Base-by-base conservation (phyloP, 2,888 invertebrate species). In the Eumerus sabulonum region DNA sequence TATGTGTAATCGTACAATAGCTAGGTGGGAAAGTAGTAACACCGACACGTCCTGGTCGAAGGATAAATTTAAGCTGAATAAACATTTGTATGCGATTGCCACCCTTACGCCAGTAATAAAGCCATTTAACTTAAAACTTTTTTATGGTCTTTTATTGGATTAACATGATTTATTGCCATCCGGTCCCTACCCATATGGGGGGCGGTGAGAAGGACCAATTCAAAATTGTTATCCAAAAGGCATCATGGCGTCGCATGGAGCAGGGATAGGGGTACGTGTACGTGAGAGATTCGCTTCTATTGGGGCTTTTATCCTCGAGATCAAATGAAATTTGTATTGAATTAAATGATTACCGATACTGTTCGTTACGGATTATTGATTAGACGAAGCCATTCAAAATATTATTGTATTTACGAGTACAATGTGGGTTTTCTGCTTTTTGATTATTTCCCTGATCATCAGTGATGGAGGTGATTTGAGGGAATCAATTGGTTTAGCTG, bases 101-200 rank as follows among this genome's bases (percentile, higher is more conserved):
- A 74, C 64, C 79, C 79, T 60, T 64, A 50, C 40, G 74, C 59
- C 54, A 42, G 79, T 79, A 79, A 79, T 79, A 79, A 79, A 79
- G 79, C 79, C 79, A 79, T 79, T 79, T 79, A 79, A 79, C 54
- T 79, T 74, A 68, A 79, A 79, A 74, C 60, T 79, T 79, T 74
- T 77, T 74, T 74, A 74, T 79, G 74, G 74, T 56, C 64, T 64
- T 79, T 79, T 66, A 79, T 79, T 74, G 79, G 79, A 79, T 79
- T 79, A 79, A 74, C 74, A 79, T 79, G 79, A 79, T 79, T 79
- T 79, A 79, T 79, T 51, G 72, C 40, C 63, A 63, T 56, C 1
- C 18, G n/a, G 60, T 42, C 27, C 13, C n/a, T 56, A 40, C 36
- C 4, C 40, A 35, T 59, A 16, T 35, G n/a, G 5, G 18, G 44